Conservation (phyloP, 2,888 invertebrate species). For the Agrochola lota region DNA sequence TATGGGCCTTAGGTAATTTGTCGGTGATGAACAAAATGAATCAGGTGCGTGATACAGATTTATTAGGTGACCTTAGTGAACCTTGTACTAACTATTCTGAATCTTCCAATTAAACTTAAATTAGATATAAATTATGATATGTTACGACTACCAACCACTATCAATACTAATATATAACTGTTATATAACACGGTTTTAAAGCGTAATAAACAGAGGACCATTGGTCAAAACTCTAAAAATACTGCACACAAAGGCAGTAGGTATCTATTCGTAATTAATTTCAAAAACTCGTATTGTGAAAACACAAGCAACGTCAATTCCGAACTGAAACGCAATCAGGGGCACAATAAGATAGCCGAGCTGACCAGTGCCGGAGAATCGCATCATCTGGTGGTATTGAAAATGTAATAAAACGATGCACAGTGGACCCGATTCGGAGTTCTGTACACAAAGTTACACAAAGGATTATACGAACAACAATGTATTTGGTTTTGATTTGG, state of each 20-base stretch:
- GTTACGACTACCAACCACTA: background rate
- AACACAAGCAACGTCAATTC: slow-evolving; percentile 71
- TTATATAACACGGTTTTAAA: too few relatives aligned
- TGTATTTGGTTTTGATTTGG: background rate
- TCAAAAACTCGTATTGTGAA: slow-evolving; percentile 61
- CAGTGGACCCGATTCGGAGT: slow-evolving; percentile 40
- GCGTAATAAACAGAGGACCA: background rate
- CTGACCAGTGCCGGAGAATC: slow-evolving; percentile 71
- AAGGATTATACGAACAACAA: background rate
- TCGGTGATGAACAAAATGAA: background rate
- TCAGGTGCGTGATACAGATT: background rate
- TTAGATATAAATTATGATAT: background rate
- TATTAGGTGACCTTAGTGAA: background rate
- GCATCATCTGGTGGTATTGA: slow-evolving; percentile 76
- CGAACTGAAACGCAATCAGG: slow-evolving; percentile 71
- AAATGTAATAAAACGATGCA: slow-evolving; percentile 74
- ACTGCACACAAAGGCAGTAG: background rate
- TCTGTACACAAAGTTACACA: slow-evolving; percentile 9
- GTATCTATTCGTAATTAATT: slow-evolving; percentile 59
- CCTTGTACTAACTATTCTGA: background rate
- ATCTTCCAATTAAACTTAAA: background rate
- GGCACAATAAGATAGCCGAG: slow-evolving; percentile 69
- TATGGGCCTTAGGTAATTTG: slow-evolving; percentile 1
- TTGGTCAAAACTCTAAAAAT: background rate
- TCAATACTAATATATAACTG: background rate